phyloP scores from a whole-genome alignment of 2,888 invertebrate genomes.

The Branchellion lobata region DNA sequence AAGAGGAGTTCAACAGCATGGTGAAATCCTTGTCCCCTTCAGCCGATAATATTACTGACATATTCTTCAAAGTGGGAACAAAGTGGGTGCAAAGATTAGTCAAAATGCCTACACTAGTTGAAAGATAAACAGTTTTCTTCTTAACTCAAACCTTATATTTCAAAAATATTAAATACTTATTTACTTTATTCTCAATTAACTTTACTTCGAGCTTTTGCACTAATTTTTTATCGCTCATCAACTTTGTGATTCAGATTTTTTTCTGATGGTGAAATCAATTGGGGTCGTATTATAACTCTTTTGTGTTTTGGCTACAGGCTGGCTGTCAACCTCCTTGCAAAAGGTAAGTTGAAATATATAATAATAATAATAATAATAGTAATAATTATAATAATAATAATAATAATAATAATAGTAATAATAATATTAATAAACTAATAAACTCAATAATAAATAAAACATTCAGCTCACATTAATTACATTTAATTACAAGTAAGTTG shows the following conservation, averaged over 20 bases:
- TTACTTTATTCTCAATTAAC: background rate
- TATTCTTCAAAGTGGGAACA: conserved; percentile 39
- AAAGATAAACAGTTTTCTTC: no score
- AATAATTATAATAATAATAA: background rate
- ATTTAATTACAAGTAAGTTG: no score
- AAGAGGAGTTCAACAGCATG: conserved; percentile 44
- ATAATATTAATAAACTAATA: background rate
- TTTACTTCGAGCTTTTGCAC: background rate
- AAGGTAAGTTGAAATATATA: conserved; percentile 46
- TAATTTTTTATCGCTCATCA: no score
- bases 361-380: background rate
- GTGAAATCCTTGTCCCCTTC: conserved; percentile 42
- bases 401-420: background rate
- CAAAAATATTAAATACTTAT: no score
- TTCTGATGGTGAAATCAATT: conserved; percentile 57
- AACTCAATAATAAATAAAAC: no score
- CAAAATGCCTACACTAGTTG: no score
- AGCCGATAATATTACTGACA: conserved; percentile 41
- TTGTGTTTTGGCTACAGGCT: conserved; percentile 62
- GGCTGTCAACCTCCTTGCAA: conserved; percentile 56
- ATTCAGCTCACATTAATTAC: no score
- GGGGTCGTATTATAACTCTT: conserved; percentile 61
- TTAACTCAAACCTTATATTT: no score
- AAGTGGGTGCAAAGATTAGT: conserved; percentile 28
- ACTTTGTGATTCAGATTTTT: no score